Evolutionary conservation across 2,797 vertebrate genomes (phyloP), one percentile per base, ranked within the genome.

Genomic region (Hypotaenidia philippensis): DNA sequence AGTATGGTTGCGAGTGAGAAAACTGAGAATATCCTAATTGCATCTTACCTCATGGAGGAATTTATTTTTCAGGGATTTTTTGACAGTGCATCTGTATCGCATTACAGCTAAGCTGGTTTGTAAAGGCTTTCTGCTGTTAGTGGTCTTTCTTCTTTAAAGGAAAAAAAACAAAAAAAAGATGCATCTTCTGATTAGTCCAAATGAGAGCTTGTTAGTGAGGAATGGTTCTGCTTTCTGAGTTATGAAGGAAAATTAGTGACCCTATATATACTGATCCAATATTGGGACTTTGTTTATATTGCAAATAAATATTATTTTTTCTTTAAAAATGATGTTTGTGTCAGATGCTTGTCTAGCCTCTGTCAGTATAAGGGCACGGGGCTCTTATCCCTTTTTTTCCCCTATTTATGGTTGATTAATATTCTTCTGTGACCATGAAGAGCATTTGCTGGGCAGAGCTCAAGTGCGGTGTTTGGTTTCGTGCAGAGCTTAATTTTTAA

Each of bases 271-370:
- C 98, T 98, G 98, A 99, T 98, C 98, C 98, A 99, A 98, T 98
- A 98, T 98, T 97, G 98, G 99, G 98, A 99, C 98, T 98, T 98
- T 99, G 99, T 99, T 99, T 99, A 99, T 99, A 99, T 99, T 97
- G 98, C 99, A 99, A 99, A 99, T 99, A 99, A 99, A 99, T 99
- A 99, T 98, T 99, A 99, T 99, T 99, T 99, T 99, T 99, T 99
- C 98, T 98, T 99, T 99, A 99, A 98, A 97, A 63, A 80, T 82
- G 11, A 69, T 95, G 96, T 97, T 92, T 98, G 89, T 64, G 94
- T 89, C 86, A 90, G 83, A 91, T 90, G 36, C 77, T 95, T 95
- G 92, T 94, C 80, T 94, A 89, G 90, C 87, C 50, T 96, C 61
- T 91, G 89, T 66, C 93, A 61, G 14, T 92, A 88, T 80, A 95